These are phyloP conservation scores for Corythoichthys haematopterus DNA, from an alignment of 2,113 vertebrate genomes.

Conservation along the genomic window DNA sequence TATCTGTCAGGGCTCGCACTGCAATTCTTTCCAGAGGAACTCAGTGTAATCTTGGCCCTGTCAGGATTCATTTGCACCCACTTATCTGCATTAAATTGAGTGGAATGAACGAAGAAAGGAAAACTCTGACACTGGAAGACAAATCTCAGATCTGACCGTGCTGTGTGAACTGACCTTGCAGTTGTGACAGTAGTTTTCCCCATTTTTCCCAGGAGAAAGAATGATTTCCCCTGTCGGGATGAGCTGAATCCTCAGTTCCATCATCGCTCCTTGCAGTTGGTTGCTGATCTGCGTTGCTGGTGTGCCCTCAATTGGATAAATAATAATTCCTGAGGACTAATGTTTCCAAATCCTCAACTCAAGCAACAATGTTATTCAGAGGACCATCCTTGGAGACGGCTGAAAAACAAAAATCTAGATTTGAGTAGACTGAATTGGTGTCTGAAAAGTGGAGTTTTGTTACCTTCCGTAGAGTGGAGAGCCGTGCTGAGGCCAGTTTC, in stretches of 20 bases:
- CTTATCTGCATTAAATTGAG: background rate
- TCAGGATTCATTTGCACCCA: constrained; percentile 16
- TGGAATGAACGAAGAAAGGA: constrained; percentile 21
- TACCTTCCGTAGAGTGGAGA: constrained; percentile 53
- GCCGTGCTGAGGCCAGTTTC: constrained; percentile 47
- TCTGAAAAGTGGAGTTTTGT: constrained; percentile 15
- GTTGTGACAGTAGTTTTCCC: constrained; percentile 60
- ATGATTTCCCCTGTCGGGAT: constrained; percentile 68
- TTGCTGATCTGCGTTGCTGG: background rate
- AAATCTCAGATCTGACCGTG: background rate
- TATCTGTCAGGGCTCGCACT: background rate
- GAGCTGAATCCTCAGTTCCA: constrained; percentile 65
- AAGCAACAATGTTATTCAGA: background rate
- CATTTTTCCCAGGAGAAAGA: constrained; percentile 58
- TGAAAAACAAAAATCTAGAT: constrained; percentile 8
- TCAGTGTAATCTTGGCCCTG: constrained; percentile 8
- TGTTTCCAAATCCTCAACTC: constrained; percentile 8
- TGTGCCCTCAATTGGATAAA: background rate
- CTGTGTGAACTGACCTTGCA: constrained; percentile 60
- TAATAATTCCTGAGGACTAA: background rate
- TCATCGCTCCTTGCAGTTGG: constrained; percentile 36
- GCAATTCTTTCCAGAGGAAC: constrained; percentile 22
- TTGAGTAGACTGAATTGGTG: background rate
- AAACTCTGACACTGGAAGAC: constrained; percentile 17
- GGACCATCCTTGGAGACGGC: background rate